Conservation (phyloP, 2,888 invertebrate genomes). For the Drosophila pseudotalamancana region DNA sequence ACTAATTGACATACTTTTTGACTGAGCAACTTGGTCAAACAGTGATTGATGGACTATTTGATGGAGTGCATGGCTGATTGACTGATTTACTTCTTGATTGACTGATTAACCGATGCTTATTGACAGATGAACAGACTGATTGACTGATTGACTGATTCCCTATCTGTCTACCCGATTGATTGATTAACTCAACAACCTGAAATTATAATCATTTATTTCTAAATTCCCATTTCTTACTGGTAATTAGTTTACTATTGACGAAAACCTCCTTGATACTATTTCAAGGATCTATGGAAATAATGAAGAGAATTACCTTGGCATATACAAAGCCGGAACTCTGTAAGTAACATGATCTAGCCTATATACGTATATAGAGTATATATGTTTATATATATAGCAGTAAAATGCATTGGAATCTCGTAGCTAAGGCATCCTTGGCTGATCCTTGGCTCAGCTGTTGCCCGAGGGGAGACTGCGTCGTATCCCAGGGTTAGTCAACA, state of each 20-base stretch:
- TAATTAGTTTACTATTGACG: too few relatives aligned
- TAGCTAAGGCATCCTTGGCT: too few relatives aligned
- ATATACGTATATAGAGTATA: neutral
- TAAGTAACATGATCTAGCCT: too few relatives aligned
- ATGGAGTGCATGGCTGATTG: neutral
- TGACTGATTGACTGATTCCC: neutral
- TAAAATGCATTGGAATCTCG: neutral
- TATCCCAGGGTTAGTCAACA: neutral
- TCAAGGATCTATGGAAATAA: too few relatives aligned
- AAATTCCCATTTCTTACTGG: too few relatives aligned
- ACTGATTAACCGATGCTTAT: too few relatives aligned
- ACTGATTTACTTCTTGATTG: neutral
- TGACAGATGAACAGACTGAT: too few relatives aligned
- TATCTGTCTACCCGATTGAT: neutral
- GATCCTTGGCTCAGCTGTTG: constrained; percentile 8
- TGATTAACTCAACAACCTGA: neutral
- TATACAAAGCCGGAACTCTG: too few relatives aligned
- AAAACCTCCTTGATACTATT: too few relatives aligned
- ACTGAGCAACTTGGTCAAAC: neutral
- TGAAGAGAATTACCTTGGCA: too few relatives aligned
- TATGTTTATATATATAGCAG: neutral
- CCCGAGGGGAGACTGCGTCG: neutral
- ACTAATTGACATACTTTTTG: neutral
- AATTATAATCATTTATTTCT: too few relatives aligned
- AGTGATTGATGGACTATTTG: neutral